Conservation (phyloP, 2,113 vertebrate genomes). For the Heterotilapia buettikoferi region DNA sequence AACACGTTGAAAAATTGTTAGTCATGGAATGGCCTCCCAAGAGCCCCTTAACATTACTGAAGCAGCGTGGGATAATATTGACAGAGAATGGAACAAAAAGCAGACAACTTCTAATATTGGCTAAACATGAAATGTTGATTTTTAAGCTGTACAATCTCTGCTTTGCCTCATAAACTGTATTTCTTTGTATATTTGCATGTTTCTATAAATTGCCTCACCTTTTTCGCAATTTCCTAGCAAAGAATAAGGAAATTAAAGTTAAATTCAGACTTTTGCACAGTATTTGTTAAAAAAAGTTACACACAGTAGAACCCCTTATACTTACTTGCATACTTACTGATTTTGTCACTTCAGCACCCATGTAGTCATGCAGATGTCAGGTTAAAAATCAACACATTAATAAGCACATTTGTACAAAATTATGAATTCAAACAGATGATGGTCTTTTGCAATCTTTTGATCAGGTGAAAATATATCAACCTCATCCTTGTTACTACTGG, state of each 20-base stretch:
- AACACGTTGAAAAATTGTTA: not conserved
- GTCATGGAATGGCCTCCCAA: not conserved
- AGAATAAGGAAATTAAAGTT: not conserved
- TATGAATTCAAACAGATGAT: not conserved
- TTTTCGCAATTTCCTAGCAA: fast-evolving
- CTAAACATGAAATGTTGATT: not conserved
- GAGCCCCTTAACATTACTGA: not conserved
- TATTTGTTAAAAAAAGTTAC: not conserved
- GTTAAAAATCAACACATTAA: not conserved
- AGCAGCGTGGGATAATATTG: not conserved
- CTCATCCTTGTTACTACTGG: not conserved
- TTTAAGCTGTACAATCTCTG: not conserved
- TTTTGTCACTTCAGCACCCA: not conserved
- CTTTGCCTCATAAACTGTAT: not conserved
- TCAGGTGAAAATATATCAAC: not conserved
- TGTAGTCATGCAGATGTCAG: not conserved
- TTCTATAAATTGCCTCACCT: not conserved
- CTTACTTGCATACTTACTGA: not conserved
- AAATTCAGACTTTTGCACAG: not conserved
- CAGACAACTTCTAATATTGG: not conserved
- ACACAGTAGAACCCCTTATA: not conserved
- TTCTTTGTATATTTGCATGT: not conserved
- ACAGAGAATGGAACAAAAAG: not conserved
- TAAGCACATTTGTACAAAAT: not conserved
- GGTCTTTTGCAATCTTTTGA: not conserved